Base-by-base conservation (phyloP, 1,140 invertebrate genomes). In the Samia ricini region DNA sequence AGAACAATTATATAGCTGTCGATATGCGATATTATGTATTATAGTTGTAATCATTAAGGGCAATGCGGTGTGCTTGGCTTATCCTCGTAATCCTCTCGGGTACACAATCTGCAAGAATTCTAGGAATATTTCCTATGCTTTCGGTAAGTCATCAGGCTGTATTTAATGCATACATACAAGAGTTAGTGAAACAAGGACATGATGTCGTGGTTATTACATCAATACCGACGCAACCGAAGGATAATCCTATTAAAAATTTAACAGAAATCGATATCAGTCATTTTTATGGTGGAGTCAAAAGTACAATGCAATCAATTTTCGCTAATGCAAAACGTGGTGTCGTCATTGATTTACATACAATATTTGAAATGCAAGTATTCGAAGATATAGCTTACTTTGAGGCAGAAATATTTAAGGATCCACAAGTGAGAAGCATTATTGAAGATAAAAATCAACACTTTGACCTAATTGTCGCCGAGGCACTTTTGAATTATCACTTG, bases 401-500 rank as follows among this genome's bases (percentile, higher is more conserved):
- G 4, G 4, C 24, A 3, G 18, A 21, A 19, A 48, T 58, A 55
- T 56, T 60, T 4, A 61, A 64, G 6, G 7, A 33, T 6, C 73
- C 76, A 3, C 36, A 68, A 62, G 72, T 88, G 2, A 68, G 79
- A 66, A 67, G 71, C 42, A 24, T 85, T 0, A 72, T 85, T 19
- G 64, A 74, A 4, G 65, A 82, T 57, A 67, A 71, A 63, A 75
- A 56, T 29, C 62, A 80, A 70, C 64, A 77, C n/a, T 88, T 85
- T 61, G 83, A 88, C 72, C 63, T 88, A 15, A 66, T 83, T 4
- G 59, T 88, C 12, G 61, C 74, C 3, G 85, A 86, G 66, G 64
- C 64, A 60, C 64, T 81, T 2, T 50, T 61, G 7, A 65, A 76
- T 2, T 63, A 64, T 7, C 68, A 72, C 55, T 71, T 76, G 15